Evolutionary conservation across 2,797 vertebrate species (phyloP).

Genomic region (Hirundo rustica): DNA sequence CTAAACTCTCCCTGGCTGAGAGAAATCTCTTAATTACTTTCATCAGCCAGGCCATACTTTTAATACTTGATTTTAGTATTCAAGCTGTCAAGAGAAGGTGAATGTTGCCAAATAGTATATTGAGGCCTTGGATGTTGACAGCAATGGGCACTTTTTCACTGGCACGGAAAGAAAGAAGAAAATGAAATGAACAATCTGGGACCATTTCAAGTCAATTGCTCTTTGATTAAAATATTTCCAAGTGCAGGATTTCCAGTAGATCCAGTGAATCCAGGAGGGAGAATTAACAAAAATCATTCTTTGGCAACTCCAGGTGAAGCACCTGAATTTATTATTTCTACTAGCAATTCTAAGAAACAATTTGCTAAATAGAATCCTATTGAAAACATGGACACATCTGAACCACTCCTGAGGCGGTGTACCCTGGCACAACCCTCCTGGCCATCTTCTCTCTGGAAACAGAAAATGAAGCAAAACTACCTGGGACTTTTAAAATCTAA

Average conservation of each 20-base stretch:
- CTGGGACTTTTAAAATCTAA: neutral
- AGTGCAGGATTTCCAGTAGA: neutral
- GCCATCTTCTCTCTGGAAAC: neutral
- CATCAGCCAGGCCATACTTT: constrained; percentile 50
- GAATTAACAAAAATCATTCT: neutral
- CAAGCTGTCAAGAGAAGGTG: constrained; percentile 22
- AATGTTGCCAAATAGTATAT: constrained; percentile 24
- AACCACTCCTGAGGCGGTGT: neutral
- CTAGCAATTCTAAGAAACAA: neutral
- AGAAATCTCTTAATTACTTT: constrained; percentile 61
- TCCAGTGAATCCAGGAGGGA: neutral
- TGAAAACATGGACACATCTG: rapidly evolving
- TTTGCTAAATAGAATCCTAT: neutral
- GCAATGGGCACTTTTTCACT: constrained; percentile 22
- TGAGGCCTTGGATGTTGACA: neutral
- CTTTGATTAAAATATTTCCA: constrained; percentile 19
- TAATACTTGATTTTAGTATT: constrained; percentile 47
- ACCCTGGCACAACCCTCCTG: neutral
- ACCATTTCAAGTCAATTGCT: constrained; percentile 39
- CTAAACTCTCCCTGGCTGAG: constrained; percentile 38
- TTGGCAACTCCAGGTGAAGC: neutral
- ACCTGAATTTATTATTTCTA: neutral
- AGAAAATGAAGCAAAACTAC: neutral
- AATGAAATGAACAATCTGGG: constrained; percentile 33
- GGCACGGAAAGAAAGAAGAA: constrained; percentile 34